Evolutionary conservation across 2,888 invertebrate genomes (phyloP).

Genomic region (Tiliacea citrago): DNA sequence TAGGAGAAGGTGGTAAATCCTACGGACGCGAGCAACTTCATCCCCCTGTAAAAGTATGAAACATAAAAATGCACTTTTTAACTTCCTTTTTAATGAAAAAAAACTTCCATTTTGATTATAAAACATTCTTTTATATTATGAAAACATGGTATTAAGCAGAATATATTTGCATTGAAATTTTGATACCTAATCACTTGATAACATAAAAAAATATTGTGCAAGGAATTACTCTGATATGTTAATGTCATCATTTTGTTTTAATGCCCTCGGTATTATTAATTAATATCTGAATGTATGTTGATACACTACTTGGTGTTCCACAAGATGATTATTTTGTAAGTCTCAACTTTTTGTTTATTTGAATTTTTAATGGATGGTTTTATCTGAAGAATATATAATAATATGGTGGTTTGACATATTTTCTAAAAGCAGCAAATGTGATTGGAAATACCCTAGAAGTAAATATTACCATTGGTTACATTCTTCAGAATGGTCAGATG

Average conservation of each 20-base stretch:
- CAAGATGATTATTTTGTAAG: constrained; percentile 2
- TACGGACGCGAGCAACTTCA: too few species aligned
- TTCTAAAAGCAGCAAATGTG: neutral
- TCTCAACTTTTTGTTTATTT: neutral
- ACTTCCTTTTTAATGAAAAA: neutral
- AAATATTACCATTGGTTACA: neutral
- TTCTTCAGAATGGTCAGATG: neutral
- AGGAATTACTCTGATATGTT: neutral
- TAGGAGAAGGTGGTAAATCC: too few species aligned
- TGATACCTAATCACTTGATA: neutral
- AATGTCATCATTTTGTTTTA: constrained; percentile 25
- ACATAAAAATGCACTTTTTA: neutral
- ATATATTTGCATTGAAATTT: neutral
- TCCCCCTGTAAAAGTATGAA: neutral
- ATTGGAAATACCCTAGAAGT: neutral
- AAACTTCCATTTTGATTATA: neutral
- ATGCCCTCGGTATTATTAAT: neutral
- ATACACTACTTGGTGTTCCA: neutral
- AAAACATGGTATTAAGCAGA: neutral
- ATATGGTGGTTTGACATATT: neutral
- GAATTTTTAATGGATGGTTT: neutral
- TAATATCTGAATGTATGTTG: constrained; percentile 5
- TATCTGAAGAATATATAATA: neutral
- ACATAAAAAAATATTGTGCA: constrained; percentile 1
- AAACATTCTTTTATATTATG: neutral